Conservation (phyloP, 2,888 invertebrate genomes). For the Scelioninae gen. 1 region DNA sequence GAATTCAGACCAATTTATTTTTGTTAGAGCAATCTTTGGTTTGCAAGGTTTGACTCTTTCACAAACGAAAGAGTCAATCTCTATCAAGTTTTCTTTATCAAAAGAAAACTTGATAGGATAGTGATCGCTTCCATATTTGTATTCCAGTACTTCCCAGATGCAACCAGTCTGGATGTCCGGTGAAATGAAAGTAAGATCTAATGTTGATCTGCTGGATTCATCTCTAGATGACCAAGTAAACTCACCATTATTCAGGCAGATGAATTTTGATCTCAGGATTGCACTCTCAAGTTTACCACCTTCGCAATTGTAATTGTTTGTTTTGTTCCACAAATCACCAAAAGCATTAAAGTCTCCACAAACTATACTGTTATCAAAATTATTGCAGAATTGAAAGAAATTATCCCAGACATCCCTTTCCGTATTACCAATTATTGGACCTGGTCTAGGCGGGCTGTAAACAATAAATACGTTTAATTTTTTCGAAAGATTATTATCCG, state of each 20-base stretch:
- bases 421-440: not conserved
- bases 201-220: not conserved
- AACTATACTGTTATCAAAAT: constrained; percentile 8
- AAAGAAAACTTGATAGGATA: constrained; percentile 5
- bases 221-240: constrained; percentile 15
- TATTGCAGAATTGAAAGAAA: constrained; percentile 8
- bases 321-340: not conserved
- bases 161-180: not conserved
- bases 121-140: constrained; percentile 33
- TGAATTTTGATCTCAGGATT: not conserved
- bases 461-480: not conserved
- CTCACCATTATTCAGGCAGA: constrained; percentile 21
- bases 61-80: too few relatives aligned
- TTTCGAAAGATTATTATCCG: not conserved
- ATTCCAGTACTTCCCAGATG: constrained; percentile 22
- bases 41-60: too few relatives aligned
- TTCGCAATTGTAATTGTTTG: not conserved
- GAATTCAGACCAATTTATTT: too few relatives aligned
- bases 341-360: constrained; percentile 41
- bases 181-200: constrained; percentile 27
- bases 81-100: too few relatives aligned
- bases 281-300: constrained; percentile 8
- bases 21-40: too few relatives aligned
- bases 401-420: constrained; percentile 17
- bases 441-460: constrained; percentile 36